Conservation (phyloP, 2,888 invertebrate species). For the Megaustenia siamemsis region DNA sequence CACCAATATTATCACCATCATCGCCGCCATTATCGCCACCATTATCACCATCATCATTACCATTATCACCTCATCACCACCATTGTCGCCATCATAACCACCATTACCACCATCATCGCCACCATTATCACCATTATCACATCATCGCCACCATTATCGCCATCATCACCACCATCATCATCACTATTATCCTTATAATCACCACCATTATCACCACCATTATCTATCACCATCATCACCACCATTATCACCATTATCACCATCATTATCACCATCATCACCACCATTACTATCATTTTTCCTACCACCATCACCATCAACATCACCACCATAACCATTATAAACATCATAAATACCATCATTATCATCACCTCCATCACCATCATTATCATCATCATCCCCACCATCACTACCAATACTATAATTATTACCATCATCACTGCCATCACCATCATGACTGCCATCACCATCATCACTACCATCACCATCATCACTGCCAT, state of each 20-base stretch:
- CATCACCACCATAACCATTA: background rate
- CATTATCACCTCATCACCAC: no score
- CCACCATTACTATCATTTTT: background rate
- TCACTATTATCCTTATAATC: no score
- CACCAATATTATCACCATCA: no score
- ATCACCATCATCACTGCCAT: constrained; percentile 39
- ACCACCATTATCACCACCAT: background rate
- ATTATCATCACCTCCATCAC: constrained; percentile 1
- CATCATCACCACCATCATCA: no score
- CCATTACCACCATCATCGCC: no score
- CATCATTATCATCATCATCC: background rate
- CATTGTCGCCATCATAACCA: no score
- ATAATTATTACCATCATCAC: constrained; percentile 32
- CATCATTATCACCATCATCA: constrained; percentile 12
- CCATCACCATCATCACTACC: constrained; percentile 1
- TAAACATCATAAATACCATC: background rate
- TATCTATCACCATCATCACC: background rate
- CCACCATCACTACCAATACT: background rate
- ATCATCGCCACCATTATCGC: no score
- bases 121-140: no score
- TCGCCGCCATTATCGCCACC: no score
- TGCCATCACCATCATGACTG: constrained; percentile 18
- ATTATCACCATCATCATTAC: no score
- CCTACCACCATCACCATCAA: background rate
- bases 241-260: constrained; percentile 13